Evolutionary conservation across 2,113 vertebrate genomes (phyloP).

Genomic region (Rhinoptilus africanus): DNA sequence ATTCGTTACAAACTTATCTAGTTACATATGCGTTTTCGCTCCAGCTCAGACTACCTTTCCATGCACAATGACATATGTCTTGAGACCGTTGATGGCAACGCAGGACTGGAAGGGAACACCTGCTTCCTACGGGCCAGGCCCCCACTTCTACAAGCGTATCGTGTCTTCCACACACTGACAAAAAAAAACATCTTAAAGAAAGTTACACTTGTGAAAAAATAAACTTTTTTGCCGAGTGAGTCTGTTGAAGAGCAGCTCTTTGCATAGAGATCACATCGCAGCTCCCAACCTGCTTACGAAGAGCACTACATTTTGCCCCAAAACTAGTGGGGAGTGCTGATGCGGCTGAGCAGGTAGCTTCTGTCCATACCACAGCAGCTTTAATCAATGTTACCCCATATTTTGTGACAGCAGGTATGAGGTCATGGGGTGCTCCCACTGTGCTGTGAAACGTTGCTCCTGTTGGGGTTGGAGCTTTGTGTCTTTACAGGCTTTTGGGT

Average conservation of each 20-base stretch:
- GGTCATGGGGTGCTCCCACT: neutral
- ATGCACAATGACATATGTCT: slow-evolving; percentile 23
- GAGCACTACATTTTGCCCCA: neutral
- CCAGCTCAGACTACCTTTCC: neutral
- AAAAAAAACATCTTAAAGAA: neutral
- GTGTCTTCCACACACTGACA: neutral
- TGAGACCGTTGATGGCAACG: neutral
- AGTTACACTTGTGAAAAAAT: neutral
- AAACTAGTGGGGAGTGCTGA: neutral
- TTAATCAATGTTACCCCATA: neutral
- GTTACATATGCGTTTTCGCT: neutral
- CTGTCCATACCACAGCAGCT: neutral
- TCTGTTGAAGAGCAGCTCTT: neutral
- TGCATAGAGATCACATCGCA: neutral
- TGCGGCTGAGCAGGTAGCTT: neutral
- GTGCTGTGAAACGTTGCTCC: neutral
- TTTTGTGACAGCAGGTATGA: neutral
- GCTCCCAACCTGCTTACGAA: accelerated
- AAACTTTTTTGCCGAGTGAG: neutral
- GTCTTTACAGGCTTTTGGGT: neutral
- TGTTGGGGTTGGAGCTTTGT: neutral
- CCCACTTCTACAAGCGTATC: neutral
- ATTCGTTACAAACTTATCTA: neutral
- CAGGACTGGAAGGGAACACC: neutral
- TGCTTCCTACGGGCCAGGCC: slow-evolving; percentile 11